phyloP scores from a whole-genome alignment of 2,797 vertebrate species.

The Tinamus major region DNA sequence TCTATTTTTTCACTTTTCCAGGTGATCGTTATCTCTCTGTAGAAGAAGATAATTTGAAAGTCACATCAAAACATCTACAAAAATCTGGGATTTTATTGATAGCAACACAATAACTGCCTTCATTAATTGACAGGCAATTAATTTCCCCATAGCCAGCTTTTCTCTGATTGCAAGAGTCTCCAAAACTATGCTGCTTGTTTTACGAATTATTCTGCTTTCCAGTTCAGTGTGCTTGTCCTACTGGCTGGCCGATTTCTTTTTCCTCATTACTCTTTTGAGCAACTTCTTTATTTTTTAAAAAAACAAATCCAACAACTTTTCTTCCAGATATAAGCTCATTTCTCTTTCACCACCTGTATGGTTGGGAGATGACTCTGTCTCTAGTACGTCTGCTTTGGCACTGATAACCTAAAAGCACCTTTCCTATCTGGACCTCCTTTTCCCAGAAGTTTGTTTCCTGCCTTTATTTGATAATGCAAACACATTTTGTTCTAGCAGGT shows the following conservation, averaged over 20 bases:
- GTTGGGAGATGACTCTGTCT: not conserved
- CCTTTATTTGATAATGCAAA: not conserved
- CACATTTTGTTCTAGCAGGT: not conserved
- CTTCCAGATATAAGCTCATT: not conserved
- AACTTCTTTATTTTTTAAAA: accelerated
- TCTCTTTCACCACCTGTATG: not conserved
- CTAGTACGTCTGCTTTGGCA: not conserved
- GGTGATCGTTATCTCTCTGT: not conserved
- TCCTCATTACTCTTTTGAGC: not conserved
- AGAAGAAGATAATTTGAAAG: not conserved
- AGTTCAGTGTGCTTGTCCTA: not conserved
- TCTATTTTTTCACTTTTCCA: not conserved
- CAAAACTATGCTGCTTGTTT: not conserved
- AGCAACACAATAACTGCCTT: not conserved
- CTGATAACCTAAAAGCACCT: slow-evolving; percentile 4
- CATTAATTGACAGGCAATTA: not conserved
- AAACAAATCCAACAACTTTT: not conserved
- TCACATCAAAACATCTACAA: not conserved
- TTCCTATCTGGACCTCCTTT: slow-evolving; percentile 9
- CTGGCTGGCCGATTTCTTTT: not conserved
- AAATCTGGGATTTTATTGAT: not conserved
- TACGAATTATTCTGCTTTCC: not conserved
- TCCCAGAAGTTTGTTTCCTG: slow-evolving; percentile 10
- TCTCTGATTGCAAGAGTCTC: not conserved
- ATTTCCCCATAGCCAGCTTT: not conserved